phyloP scores from a whole-genome alignment of 2,888 invertebrate species.

The Notodonta dromedarius region DNA sequence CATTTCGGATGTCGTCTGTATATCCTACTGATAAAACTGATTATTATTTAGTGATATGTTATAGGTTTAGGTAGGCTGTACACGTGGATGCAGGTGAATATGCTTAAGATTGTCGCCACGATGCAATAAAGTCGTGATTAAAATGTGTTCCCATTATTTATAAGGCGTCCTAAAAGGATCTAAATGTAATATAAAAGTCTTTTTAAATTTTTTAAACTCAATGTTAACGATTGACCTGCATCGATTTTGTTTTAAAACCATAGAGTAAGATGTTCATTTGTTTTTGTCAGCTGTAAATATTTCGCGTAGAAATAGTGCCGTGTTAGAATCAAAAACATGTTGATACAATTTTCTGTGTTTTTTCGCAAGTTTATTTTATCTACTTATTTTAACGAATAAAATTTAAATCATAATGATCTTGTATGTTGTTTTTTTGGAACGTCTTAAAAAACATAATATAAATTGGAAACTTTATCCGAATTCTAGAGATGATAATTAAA shows the following conservation, averaged over 20 bases:
- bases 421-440: conserved; percentile 35
- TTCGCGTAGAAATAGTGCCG: conserved; percentile 69
- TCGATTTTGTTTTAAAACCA: conserved; percentile 62
- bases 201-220: conserved; percentile 53
- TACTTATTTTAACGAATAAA: conserved; percentile 84
- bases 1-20: conserved; percentile 54
- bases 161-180: conserved; percentile 64
- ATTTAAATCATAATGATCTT: conserved; percentile 63
- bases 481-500: conserved; percentile 26
- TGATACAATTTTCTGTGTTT: conserved; percentile 79
- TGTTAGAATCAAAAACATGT: conserved; percentile 74
- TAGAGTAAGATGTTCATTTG: conserved; percentile 65
- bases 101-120: conserved; percentile 67
- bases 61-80: conserved; percentile 36
- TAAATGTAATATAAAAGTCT: conserved; percentile 54
- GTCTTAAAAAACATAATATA: conserved; percentile 13
- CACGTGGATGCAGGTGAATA: conserved; percentile 74
- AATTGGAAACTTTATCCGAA: conserved; percentile 7
- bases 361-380: conserved; percentile 82
- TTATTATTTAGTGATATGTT: conserved; percentile 61
- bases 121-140: conserved; percentile 56
- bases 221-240: conserved; percentile 79
- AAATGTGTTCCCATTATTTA: conserved; percentile 66
- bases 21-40: conserved; percentile 53
- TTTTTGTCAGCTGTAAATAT: conserved; percentile 79